Percentiles rank a stretch among this genome's conserved stretches.
Conservation (phyloP, 2,888 invertebrate genomes). For the Phengaris alcon region DNA sequence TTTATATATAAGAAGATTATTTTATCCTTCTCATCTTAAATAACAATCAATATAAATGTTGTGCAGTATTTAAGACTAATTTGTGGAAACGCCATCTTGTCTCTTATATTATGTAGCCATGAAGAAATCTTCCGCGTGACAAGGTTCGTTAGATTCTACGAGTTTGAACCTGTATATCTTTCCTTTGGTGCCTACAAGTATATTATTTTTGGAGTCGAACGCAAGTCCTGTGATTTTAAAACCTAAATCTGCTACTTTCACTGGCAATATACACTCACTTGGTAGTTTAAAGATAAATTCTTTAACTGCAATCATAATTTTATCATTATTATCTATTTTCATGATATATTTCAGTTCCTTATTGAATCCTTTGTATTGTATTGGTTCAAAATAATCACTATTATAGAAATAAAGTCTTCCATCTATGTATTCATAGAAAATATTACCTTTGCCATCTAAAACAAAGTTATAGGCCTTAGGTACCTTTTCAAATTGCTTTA, state of each 20-base stretch:
- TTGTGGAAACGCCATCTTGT: too few relatives aligned
- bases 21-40: too few relatives aligned
- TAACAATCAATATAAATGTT: too few relatives aligned
- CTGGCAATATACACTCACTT: slow-evolving; percentile 60
- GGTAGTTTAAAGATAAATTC: slow-evolving; percentile 60
- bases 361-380: slow-evolving; percentile 70
- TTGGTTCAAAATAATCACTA: slow-evolving; percentile 60
- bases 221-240: slow-evolving; percentile 68
- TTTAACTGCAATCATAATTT: slow-evolving; percentile 66
- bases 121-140: slow-evolving; percentile 69
- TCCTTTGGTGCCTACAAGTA: slow-evolving; percentile 68
- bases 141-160: slow-evolving; percentile 61
- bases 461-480: slow-evolving; percentile 68
- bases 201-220: slow-evolving; percentile 64
- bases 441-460: slow-evolving; percentile 62
- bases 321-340: slow-evolving; percentile 61
- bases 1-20: too few relatives aligned
- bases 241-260: slow-evolving; percentile 63
- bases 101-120: slow-evolving; percentile 54
- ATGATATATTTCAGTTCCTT: slow-evolving; percentile 67
- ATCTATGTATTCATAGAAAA: slow-evolving; percentile 67
- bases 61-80: too few relatives aligned
- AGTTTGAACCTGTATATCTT: slow-evolving; percentile 70
- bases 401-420: slow-evolving; percentile 68
- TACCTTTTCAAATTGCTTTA: slow-evolving; percentile 64